Evolutionary conservation across 2,888 invertebrate genomes (phyloP).

Genomic region (Auanema sp.): DNA sequence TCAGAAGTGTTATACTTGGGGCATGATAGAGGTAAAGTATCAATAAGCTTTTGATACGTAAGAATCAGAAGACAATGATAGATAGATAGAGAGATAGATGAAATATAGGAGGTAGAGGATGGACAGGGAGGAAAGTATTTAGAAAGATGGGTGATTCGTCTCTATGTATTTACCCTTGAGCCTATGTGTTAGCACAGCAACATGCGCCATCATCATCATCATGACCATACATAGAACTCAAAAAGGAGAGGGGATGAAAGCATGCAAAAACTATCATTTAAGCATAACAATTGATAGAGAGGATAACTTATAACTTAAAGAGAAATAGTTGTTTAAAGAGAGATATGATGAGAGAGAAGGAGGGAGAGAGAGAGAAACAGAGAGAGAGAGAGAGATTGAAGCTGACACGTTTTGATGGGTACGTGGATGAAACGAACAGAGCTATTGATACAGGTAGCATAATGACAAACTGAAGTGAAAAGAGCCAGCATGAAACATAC

Average conservation of each 20-base stretch:
- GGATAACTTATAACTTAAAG: no score
- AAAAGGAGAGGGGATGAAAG: neutral
- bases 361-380: constrained; percentile 3
- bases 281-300: neutral
- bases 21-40: constrained; percentile 2
- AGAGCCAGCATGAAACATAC: constrained; percentile 1
- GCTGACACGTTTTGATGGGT: neutral
- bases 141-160: constrained; percentile 2
- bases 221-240: neutral
- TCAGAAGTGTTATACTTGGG: no score
- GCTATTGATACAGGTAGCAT: neutral
- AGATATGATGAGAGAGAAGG: neutral
- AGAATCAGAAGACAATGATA: neutral
- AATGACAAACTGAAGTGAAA: neutral
- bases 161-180: constrained; percentile 2
- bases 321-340: neutral
- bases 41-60: constrained; percentile 1
- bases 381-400: neutral
- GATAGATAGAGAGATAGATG: constrained; percentile 1
- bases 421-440: neutral
- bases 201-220: neutral
- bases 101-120: neutral
- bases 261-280: neutral
- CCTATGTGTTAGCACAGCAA: neutral
- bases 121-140: neutral